phyloP scores from a whole-genome alignment of 2,888 invertebrate species.

The Amblyjoppa proteus region DNA sequence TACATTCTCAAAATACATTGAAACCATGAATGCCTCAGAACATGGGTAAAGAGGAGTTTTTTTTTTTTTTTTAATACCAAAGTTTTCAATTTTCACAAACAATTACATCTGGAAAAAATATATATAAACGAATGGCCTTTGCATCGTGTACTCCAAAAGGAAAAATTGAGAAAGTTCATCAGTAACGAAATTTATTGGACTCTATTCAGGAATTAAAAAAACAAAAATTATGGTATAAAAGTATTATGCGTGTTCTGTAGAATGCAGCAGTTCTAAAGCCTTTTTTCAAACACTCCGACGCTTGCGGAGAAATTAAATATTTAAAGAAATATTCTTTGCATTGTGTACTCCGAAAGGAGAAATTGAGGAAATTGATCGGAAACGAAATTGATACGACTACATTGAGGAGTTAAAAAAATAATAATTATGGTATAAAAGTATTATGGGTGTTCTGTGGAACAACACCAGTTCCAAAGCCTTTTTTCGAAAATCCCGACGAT shows the following conservation, averaged over 20 bases:
- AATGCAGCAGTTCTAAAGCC: neutral
- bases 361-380: no score
- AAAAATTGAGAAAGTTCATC: constrained; percentile 50
- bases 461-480: no score
- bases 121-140: neutral
- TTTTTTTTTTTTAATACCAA: neutral
- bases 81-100: no score
- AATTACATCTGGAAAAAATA: neutral
- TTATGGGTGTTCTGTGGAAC: no score
- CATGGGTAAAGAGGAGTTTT: constrained; percentile 88
- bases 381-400: no score
- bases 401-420: no score
- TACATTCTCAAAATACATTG: constrained; percentile 75
- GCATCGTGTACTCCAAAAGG: neutral
- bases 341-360: no score
- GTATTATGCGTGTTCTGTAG: neutral
- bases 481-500: no score
- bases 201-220: neutral
- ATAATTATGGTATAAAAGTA: no score
- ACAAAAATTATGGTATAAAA: neutral
- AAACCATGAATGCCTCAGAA: constrained; percentile 91
- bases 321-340: no score
- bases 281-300: neutral
- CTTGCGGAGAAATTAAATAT: neutral
- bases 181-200: neutral